Percentiles rank a stretch among this genome's conserved stretches.
phyloP scores from a whole-genome alignment of 2,888 invertebrate genomes.

The Sinopyrophorus schimmeli region DNA sequence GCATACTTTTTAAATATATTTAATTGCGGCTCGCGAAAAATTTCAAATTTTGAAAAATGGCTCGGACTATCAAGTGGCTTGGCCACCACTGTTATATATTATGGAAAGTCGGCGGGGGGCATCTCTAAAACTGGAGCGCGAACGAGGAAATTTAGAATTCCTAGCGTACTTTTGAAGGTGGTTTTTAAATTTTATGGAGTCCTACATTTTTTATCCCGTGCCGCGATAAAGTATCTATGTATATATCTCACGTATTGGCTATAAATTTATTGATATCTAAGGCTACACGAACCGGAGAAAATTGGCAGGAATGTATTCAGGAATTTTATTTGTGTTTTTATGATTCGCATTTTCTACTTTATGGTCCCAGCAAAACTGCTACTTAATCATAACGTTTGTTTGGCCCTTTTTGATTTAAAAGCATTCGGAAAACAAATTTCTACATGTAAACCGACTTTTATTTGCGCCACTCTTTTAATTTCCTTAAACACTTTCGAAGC shows the following conservation, averaged over 20 bases:
- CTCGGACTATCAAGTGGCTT: too few relatives aligned
- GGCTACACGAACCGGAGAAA: conserved; percentile 24
- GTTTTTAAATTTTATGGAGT: conserved; percentile 34
- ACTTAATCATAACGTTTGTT: too few relatives aligned
- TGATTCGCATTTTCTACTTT: conserved; percentile 1
- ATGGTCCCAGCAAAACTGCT: neutral
- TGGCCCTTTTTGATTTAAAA: too few relatives aligned
- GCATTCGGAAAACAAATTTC: too few relatives aligned
- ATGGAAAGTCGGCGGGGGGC: too few relatives aligned
- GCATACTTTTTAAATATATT: too few relatives aligned
- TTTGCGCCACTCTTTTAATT: too few relatives aligned
- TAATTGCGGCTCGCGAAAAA: too few relatives aligned
- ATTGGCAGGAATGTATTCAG: conserved; percentile 31
- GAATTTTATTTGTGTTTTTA: conserved; percentile 15
- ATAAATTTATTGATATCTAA: conserved; percentile 37
- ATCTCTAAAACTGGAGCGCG: conserved; percentile 2
- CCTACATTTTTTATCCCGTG: conserved; percentile 30
- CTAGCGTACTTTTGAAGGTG: conserved; percentile 20
- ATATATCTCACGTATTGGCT: conserved; percentile 36
- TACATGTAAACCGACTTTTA: too few relatives aligned
- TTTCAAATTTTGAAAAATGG: too few relatives aligned
- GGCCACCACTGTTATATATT: too few relatives aligned
- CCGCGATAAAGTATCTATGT: conserved; percentile 33
- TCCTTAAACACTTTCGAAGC: too few relatives aligned
- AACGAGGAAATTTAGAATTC: conserved; percentile 27